Evolutionary conservation across 2,113 vertebrate genomes (phyloP).

Genomic region (Capreolus pygargus): DNA sequence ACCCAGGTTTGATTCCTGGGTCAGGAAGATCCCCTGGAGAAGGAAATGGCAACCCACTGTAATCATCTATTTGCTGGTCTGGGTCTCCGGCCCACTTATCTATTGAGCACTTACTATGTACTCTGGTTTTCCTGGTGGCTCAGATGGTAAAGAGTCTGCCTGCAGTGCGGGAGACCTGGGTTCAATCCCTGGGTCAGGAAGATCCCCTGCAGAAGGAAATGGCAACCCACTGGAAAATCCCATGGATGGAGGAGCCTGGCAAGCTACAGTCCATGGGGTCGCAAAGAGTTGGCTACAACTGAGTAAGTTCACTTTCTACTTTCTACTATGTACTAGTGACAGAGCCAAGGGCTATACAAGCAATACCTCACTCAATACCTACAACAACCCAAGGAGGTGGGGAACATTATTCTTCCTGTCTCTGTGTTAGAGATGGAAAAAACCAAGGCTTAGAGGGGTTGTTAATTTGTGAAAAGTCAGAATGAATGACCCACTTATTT

Average conservation of each 20-base stretch:
- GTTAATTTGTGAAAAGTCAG: neutral
- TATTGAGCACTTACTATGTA: neutral
- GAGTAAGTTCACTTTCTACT: neutral
- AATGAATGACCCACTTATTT: neutral
- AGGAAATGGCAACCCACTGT: neutral
- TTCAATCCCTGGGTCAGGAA: neutral
- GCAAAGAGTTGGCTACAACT: accelerated
- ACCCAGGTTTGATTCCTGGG: neutral
- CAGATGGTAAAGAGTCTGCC: neutral
- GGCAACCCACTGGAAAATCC: neutral
- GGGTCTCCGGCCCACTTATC: neutral
- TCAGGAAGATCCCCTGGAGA: neutral
- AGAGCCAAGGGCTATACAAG: neutral
- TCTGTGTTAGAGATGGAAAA: neutral
- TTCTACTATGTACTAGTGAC: neutral
- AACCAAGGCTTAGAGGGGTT: neutral
- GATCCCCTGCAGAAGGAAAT: neutral
- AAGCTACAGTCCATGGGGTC: neutral
- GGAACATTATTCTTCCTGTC: neutral
- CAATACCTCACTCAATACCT: neutral
- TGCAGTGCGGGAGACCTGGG: neutral
- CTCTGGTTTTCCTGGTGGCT: neutral
- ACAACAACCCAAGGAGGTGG: neutral
- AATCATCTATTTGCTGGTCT: neutral
- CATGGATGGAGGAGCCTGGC: neutral